Evolutionary conservation across 2,888 invertebrate genomes (phyloP).

Genomic region (Anthrax anthrax): DNA sequence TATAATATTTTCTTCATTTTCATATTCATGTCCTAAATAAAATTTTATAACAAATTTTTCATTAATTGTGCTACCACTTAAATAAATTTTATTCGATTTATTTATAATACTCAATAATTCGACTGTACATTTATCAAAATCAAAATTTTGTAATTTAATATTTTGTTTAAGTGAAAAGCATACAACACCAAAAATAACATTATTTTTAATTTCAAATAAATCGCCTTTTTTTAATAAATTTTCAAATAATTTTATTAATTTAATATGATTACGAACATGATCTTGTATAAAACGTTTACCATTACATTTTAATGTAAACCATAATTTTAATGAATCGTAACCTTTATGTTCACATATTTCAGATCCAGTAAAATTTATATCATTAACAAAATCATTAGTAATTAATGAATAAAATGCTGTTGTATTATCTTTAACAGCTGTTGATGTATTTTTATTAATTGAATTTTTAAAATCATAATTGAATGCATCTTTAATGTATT

Average conservation of each 20-base stretch:
- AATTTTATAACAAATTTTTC: neutral
- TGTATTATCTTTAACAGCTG: neutral
- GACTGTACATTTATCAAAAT: neutral
- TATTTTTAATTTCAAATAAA: slow-evolving; percentile 57
- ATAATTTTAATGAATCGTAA: slow-evolving; percentile 69
- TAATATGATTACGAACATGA: slow-evolving; percentile 55
- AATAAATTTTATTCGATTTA: neutral
- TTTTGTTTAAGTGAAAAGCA: slow-evolving; percentile 70
- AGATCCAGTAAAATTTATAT: neutral
- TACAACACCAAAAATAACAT: slow-evolving; percentile 59
- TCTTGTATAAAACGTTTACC: slow-evolving; percentile 62
- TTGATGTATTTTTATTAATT: too few species aligned
- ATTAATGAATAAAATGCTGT: too few species aligned
- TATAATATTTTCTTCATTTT: neutral
- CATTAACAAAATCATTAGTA: too few species aligned
- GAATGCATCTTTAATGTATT: neutral
- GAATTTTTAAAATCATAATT: neutral
- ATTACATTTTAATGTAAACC: slow-evolving; percentile 68
- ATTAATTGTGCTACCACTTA: neutral
- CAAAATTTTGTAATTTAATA: too few species aligned
- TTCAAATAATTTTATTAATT: slow-evolving; percentile 59
- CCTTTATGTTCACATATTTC: slow-evolving; percentile 49
- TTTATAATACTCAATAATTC: neutral
- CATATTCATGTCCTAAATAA: neutral
- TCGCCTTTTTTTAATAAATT: slow-evolving; percentile 47